Conservation (phyloP, 1,140 invertebrate genomes). For the Prorops nasuta region DNA sequence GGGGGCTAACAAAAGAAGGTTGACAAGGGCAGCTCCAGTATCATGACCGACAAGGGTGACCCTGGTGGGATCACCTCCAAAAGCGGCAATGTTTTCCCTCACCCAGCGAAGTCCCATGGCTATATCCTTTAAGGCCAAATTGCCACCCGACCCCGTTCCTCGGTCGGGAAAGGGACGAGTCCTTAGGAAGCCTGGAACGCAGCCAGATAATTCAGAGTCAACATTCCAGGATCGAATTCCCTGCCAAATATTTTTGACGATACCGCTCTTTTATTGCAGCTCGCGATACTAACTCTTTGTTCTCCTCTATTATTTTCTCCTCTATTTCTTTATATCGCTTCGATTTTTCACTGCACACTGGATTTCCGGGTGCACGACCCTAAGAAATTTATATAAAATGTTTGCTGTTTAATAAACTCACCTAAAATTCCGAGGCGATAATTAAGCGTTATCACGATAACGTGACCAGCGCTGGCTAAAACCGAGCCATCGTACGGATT, state of each 20-base stretch:
- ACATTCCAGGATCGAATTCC: neutral
- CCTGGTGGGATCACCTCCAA: slow-evolving; percentile 76
- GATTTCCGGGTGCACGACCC: no score
- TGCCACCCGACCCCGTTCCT: slow-evolving; percentile 59
- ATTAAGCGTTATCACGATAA: slow-evolving; percentile 88
- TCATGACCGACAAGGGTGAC: slow-evolving; percentile 86
- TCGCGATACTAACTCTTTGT: neutral
- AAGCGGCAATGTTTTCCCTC: slow-evolving; percentile 73
- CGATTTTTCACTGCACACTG: no score
- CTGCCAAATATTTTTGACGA: neutral
- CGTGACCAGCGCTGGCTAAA: slow-evolving; percentile 81
- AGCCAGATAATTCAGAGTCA: slow-evolving; percentile 9
- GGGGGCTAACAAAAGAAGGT: slow-evolving; percentile 77
- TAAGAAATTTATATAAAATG: no score
- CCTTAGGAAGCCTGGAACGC: slow-evolving; percentile 67
- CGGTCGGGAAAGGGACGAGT: slow-evolving; percentile 59
- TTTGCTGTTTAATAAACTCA: no score
- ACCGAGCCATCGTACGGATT: slow-evolving; percentile 85
- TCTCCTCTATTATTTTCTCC: no score
- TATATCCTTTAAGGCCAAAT: slow-evolving; percentile 74
- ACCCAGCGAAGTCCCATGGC: slow-evolving; percentile 75
- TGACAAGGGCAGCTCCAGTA: slow-evolving; percentile 80
- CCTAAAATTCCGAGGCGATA: slow-evolving; percentile 85
- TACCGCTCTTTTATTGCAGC: neutral
- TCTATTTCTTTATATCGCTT: no score